Evolutionary conservation across 2,797 vertebrate species (phyloP).

Genomic region (Molossus molossus): DNA sequence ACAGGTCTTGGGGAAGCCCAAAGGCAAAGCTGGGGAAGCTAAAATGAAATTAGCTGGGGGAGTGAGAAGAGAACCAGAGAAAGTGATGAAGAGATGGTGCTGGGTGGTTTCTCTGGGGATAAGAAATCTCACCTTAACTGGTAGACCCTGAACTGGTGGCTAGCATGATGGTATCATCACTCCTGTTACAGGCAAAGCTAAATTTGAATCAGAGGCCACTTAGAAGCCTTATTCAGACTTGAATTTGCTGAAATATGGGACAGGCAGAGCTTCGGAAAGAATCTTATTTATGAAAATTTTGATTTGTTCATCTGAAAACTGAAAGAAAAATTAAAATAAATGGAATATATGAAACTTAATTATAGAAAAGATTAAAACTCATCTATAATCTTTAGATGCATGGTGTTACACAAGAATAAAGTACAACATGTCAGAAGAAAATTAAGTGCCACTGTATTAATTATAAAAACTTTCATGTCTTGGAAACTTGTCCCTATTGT

Average conservation of each 20-base stretch:
- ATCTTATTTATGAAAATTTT: constrained; percentile 26
- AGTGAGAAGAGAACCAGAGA: neutral
- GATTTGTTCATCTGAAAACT: constrained; percentile 61
- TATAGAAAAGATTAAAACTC: constrained; percentile 55
- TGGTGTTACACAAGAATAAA: constrained; percentile 10
- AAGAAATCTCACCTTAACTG: neutral
- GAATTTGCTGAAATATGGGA: constrained; percentile 34
- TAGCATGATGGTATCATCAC: neutral
- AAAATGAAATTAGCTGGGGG: neutral
- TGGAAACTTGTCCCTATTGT: neutral
- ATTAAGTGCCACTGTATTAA: constrained; percentile 38
- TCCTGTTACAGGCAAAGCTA: neutral
- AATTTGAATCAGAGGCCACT: constrained; percentile 5
- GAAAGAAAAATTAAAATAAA: constrained; percentile 56
- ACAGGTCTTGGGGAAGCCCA: neutral
- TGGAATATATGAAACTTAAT: constrained; percentile 41
- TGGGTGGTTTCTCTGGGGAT: neutral
- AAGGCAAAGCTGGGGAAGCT: neutral
- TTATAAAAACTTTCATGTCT: neutral
- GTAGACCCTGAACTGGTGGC: neutral
- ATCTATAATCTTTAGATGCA: constrained; percentile 44
- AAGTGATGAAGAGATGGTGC: neutral
- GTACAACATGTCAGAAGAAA: neutral
- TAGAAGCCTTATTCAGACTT: constrained; percentile 16
- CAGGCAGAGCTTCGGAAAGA: neutral